phyloP scores from a whole-genome alignment of 1,140 invertebrate genomes.

The Polypedilum pembai region DNA sequence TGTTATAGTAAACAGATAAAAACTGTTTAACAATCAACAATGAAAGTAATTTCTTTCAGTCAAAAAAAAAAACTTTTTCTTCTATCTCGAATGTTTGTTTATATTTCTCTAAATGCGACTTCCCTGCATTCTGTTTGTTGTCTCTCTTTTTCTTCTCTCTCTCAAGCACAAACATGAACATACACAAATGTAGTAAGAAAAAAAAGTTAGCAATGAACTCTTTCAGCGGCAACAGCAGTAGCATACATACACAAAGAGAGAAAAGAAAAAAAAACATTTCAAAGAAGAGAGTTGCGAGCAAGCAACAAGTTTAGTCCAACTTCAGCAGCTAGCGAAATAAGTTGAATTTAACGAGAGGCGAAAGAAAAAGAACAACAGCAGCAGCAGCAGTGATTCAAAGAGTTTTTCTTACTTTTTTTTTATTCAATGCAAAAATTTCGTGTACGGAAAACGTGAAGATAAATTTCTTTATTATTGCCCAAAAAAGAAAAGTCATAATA shows the following conservation, averaged over 20 bases:
- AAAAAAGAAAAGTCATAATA: neutral
- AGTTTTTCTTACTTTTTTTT: neutral
- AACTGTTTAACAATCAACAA: too few species aligned
- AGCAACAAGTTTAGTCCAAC: conserved; percentile 24
- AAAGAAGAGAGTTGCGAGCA: conserved; percentile 18
- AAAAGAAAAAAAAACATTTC: neutral
- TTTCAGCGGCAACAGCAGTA: neutral
- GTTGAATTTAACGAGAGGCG: conserved; percentile 21
- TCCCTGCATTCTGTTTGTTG: neutral
- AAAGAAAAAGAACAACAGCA: neutral
- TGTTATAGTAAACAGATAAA: too few species aligned
- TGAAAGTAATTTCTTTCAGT: too few species aligned
- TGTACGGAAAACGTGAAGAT: conserved; percentile 1
- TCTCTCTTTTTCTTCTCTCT: neutral
- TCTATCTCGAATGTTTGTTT: too few species aligned
- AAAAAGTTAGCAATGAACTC: conserved; percentile 17
- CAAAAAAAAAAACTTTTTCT: too few species aligned
- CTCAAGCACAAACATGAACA: conserved; percentile 9
- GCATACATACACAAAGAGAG: neutral
- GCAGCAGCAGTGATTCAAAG: neutral
- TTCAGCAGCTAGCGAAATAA: conserved; percentile 24
- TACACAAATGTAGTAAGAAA: too few species aligned
- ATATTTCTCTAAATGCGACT: neutral
- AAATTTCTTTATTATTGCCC: neutral
- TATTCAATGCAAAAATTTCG: neutral